Percentiles rank a stretch among this genome's conserved stretches.
Evolutionary conservation across 64 coral and sea anemone species (phyloP).

Genomic region (Montipora sp.): DNA sequence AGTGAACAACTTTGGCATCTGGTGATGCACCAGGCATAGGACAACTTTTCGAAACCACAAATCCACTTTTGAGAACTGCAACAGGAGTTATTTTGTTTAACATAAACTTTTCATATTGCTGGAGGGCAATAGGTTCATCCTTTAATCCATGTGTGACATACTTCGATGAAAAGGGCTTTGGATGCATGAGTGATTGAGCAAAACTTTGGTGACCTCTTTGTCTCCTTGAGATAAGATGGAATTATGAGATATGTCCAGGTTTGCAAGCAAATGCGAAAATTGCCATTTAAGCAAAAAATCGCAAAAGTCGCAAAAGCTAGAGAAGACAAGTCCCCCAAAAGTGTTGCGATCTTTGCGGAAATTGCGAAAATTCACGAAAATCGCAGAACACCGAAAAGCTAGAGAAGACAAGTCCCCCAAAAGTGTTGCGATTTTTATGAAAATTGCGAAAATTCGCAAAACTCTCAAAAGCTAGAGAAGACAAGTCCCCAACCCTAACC

Average conservation of each 20-base stretch:
- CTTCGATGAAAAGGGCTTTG: slow-evolving; percentile 28
- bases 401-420: too few species aligned
- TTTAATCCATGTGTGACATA: slow-evolving; percentile 16
- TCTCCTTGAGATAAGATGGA: slow-evolving; percentile 36
- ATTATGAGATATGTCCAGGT: background rate
- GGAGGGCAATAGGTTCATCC: slow-evolving; percentile 38
- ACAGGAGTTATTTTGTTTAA: slow-evolving; percentile 19
- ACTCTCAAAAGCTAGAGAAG: too few species aligned
- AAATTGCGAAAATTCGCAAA: too few species aligned
- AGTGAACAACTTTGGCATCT: slow-evolving; percentile 17
- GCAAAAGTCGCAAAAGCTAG: too few species aligned
- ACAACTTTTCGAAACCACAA: slow-evolving; percentile 17
- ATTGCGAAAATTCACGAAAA: too few species aligned
- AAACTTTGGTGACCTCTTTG: slow-evolving; percentile 57
- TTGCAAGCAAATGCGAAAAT: too few species aligned
- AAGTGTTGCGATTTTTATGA: too few species aligned
- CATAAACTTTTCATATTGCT: slow-evolving; percentile 47
- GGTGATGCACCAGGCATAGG: slow-evolving; percentile 31
- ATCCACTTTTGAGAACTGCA: slow-evolving; percentile 19
- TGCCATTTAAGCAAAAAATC: too few species aligned
- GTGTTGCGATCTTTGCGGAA: too few species aligned
- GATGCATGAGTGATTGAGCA: slow-evolving; percentile 42
- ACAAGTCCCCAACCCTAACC: too few species aligned
- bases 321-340: too few species aligned
- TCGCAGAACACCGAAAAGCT: too few species aligned